phyloP scores from a whole-genome alignment of 2,113 vertebrate genomes.

The Neoarius graeffei region DNA sequence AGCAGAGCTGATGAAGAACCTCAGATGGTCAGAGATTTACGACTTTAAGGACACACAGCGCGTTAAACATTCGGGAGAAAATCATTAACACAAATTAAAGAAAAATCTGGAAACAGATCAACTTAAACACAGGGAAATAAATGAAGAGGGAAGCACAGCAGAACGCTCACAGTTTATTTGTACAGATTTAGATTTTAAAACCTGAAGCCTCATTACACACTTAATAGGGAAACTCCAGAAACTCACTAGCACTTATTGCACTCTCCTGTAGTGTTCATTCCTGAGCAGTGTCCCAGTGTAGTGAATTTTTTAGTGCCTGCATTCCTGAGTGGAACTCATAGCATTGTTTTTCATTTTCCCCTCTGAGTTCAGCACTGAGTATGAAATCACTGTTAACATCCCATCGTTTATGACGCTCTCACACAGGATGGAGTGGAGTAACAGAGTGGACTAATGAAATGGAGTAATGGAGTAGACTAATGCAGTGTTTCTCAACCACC shows the following conservation, averaged over 20 bases:
- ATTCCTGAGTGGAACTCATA: not conserved
- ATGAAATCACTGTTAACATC: not conserved
- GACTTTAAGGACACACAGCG: not conserved
- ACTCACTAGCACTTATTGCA: not conserved
- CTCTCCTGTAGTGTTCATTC: not conserved
- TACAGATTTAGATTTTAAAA: constrained; percentile 9
- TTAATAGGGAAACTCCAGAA: not conserved
- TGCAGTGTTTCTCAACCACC: not conserved
- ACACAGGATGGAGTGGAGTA: not conserved
- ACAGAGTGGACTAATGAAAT: not conserved
- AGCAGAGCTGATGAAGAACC: not conserved
- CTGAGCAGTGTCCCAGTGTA: not conserved
- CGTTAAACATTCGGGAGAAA: not conserved
- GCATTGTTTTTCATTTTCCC: not conserved
- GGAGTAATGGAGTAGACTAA: not conserved
- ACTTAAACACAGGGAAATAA: not conserved
- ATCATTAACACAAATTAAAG: constrained; percentile 6
- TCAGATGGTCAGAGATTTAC: constrained; percentile 10
- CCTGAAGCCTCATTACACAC: constrained; percentile 3
- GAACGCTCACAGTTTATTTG: not conserved
- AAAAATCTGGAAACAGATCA: not conserved
- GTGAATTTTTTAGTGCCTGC: not conserved
- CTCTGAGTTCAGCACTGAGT: not conserved
- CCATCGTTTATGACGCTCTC: not conserved
- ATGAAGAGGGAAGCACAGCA: not conserved